Conservation (phyloP, 2,797 vertebrate species). For the Peromyscus aztecus region DNA sequence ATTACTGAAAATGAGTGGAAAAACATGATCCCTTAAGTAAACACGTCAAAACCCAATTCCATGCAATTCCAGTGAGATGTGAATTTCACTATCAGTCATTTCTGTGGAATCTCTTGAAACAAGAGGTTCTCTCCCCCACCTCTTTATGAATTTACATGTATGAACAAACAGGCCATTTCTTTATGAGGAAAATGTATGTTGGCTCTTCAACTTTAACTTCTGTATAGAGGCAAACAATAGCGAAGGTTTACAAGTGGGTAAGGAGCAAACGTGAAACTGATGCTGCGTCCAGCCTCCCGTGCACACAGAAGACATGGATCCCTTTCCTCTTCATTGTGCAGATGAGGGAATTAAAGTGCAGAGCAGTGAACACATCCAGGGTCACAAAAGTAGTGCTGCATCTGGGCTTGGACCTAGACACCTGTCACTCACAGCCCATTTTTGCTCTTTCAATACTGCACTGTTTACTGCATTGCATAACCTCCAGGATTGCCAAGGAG, state of each 20-base stretch:
- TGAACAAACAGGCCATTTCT: not conserved
- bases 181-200: not conserved
- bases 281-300: not conserved
- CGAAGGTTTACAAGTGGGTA: not conserved
- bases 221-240: conserved; percentile 25
- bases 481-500: not conserved
- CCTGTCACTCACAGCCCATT: not conserved
- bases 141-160: conserved; percentile 44
- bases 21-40: not conserved
- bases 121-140: not conserved
- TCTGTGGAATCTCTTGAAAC: conserved; percentile 39
- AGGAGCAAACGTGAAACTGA: not conserved
- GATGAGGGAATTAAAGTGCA: not conserved
- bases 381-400: not conserved
- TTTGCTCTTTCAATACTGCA: not conserved
- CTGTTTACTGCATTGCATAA: not conserved
- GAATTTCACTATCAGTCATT: conserved; percentile 9
- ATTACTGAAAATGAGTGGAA: conserved; percentile 43
- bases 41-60: conserved; percentile 46
- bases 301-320: not conserved
- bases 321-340: not conserved
- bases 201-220: conserved; percentile 26
- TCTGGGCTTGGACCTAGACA: not conserved
- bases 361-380: not conserved
- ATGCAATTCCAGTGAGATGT: not conserved